Conservation (phyloP, 2,797 vertebrate genomes). For the Botia kubotai region DNA sequence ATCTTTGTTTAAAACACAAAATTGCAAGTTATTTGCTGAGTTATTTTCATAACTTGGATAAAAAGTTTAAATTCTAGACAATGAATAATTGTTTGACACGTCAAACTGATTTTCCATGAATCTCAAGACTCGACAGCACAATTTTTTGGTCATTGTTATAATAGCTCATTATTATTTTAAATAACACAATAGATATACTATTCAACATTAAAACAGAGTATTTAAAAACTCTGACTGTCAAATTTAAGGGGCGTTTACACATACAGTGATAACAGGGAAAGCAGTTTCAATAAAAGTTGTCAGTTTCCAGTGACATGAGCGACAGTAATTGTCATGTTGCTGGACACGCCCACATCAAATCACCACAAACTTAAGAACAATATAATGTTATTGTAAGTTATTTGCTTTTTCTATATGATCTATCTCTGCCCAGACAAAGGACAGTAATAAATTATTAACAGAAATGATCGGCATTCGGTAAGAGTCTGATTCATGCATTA, state of each 20-base stretch:
- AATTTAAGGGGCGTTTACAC: neutral
- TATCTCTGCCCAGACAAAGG: neutral
- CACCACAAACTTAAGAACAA: neutral
- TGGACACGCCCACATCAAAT: too few species aligned
- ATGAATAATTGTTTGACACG: too few species aligned
- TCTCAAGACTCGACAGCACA: too few species aligned
- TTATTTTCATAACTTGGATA: too few species aligned
- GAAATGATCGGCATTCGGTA: neutral
- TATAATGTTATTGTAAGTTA: neutral
- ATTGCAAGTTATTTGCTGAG: too few species aligned
- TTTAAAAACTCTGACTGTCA: neutral
- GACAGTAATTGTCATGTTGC: neutral
- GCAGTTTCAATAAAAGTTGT: neutral
- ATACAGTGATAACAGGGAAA: neutral
- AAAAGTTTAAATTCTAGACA: too few species aligned
- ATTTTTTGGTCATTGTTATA: too few species aligned
- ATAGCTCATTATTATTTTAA: too few species aligned
- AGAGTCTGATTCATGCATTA: neutral
- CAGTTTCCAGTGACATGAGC: neutral
- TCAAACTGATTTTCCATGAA: too few species aligned
- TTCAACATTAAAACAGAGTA: too few species aligned
- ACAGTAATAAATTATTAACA: neutral
- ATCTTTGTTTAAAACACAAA: too few species aligned
- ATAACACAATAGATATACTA: too few species aligned
- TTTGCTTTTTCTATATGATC: neutral